These are phyloP conservation scores for Druceiella hillmani DNA, from an alignment of 2,888 invertebrate genomes.

Conservation along the genomic window DNA sequence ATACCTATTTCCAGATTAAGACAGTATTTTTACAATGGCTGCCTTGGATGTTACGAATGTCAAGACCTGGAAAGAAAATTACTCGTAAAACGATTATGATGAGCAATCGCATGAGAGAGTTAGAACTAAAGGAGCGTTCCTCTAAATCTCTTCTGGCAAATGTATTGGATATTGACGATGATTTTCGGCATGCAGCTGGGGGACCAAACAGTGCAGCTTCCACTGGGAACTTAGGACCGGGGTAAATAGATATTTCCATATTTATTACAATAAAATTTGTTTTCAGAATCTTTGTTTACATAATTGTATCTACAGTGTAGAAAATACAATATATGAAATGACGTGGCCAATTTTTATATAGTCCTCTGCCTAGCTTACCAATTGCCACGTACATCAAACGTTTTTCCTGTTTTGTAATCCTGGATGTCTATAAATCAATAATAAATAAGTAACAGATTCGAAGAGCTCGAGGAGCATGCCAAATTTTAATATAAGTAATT, in stretches of 20 bases:
- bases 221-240: constrained; percentile 59
- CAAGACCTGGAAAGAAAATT: constrained; percentile 91
- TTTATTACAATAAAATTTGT: background rate
- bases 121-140: constrained; percentile 89
- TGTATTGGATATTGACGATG: constrained; percentile 93
- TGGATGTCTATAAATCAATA: no score
- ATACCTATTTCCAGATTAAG: no score
- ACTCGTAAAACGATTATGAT: constrained; percentile 85
- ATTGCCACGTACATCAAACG: no score
- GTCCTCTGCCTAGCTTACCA: no score
- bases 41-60: constrained; percentile 95
- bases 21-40: constrained; percentile 95
- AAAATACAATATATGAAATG: no score
- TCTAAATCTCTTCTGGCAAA: constrained; percentile 92
- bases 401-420: no score
- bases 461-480: no score
- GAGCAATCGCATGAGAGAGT: constrained; percentile 86
- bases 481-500: no score
- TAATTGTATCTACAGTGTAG: no score
- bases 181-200: constrained; percentile 75
- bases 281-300: no score
- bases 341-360: no score
- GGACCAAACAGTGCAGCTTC: constrained; percentile 56
- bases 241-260: constrained; percentile 38
- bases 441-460: no score